Conservation (phyloP, 2,797 vertebrate genomes). For the Hylomyscus alleni region DNA sequence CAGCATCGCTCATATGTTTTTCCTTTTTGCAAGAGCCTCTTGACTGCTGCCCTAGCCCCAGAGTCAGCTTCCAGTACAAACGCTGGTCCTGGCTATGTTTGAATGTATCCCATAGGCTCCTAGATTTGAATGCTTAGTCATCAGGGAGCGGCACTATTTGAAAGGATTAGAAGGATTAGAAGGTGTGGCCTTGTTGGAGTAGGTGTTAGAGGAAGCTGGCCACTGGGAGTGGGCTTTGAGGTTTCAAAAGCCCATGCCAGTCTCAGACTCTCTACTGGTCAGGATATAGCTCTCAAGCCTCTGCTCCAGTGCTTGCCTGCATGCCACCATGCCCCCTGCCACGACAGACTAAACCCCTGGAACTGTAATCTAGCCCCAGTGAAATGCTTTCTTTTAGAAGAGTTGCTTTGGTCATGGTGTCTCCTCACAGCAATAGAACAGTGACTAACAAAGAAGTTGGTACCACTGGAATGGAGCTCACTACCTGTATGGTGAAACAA, state of each 20-base stretch:
- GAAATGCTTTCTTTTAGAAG: neutral
- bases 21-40: neutral
- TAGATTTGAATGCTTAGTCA: neutral
- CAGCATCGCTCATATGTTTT: neutral
- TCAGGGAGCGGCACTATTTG: neutral
- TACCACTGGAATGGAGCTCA: neutral
- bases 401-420: neutral
- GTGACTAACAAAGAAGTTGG: neutral
- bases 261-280: neutral
- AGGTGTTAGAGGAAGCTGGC: neutral
- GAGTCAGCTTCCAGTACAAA: neutral
- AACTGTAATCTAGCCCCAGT: neutral
- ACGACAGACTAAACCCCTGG: neutral
- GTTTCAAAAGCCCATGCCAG: neutral
- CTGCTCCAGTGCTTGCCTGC: neutral
- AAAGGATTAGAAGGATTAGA: neutral
- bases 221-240: neutral
- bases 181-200: neutral
- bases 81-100: neutral
- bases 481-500: neutral
- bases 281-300: neutral
- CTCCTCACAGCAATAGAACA: neutral
- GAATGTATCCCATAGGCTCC: too few relatives aligned
- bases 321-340: neutral
- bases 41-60: neutral